These are phyloP conservation scores for Callinectes sapidus DNA, from an alignment of 2,888 invertebrate genomes.

Conservation along the genomic window DNA sequence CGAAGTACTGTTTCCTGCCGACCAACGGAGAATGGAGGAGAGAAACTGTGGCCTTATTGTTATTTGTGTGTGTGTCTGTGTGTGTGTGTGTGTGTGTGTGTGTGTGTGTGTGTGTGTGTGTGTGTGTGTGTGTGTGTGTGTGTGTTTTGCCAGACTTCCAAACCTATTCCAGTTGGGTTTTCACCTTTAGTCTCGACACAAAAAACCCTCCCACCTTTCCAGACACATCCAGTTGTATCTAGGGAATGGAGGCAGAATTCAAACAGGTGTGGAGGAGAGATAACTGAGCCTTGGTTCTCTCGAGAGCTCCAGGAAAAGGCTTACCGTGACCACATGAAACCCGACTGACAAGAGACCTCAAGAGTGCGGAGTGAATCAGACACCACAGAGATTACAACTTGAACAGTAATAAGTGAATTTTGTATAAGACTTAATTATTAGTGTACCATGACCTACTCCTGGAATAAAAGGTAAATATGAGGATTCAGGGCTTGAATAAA, in stretches of 20 bases:
- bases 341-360: not conserved
- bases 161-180: not conserved
- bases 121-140: slow-evolving; percentile 14
- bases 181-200: not conserved
- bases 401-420: not conserved
- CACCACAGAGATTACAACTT: not conserved
- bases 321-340: not conserved
- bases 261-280: not conserved
- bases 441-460: too few species aligned
- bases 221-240: not conserved
- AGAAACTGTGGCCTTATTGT: not conserved
- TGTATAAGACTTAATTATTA: too few species aligned
- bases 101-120: not conserved
- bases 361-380: not conserved
- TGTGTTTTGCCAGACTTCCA: not conserved
- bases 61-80: slow-evolving; percentile 17
- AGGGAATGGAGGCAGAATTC: not conserved
- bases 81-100: slow-evolving; percentile 17
- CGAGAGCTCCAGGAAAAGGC: not conserved
- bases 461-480: too few species aligned
- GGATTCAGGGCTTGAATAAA: too few species aligned
- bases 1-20: not conserved
- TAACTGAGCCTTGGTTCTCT: not conserved
- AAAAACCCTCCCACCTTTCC: not conserved
- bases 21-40: not conserved